Evolutionary conservation across 2,888 invertebrate genomes (phyloP), one percentile per base, ranked within the genome.

Genomic region (Pardosa pseudoannulata): DNA sequence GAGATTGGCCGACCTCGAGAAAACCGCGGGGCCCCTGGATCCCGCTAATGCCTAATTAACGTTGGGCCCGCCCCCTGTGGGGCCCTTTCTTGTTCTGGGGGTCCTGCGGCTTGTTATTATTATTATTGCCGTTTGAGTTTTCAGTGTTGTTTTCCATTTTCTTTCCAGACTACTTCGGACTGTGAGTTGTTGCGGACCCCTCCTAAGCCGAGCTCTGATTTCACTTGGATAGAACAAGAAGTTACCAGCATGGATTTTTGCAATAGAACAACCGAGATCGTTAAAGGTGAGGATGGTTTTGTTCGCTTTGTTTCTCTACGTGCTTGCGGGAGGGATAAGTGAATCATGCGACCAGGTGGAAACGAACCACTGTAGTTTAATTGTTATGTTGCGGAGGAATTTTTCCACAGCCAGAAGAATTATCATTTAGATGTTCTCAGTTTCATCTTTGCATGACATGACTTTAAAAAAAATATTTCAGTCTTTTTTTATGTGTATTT

Each of bases 41-140:
- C 85, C 79, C 85, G 79, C 85, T 86, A 86, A 86, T 86, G 85
- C 85, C 85, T 86, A 86, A 86, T 86, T 86, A 86, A 86, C 85
- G 85, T 86, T 65, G 78, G 83, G 39, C 72, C 78, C 72, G 76
- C 78, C 83, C 73, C 83, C 83, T 31, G 75, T 71, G 67, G 83
- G 56, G 76, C 41, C 62, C 50, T 72, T 78, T 78, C 83, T 85
- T 85, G 83, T 85, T 78, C 83, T 72, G 73, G 32, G 32, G 27
- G 70, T 28, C 41, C 41, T 39, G 23, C 19, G 36, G 32, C 28
- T 36, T 73, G 73, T 85, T 73, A 79, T 85, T 81, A 81, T 68
- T 75, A 81, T 75, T 78, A 81, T 75, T 78, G 65, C 83, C 65
- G 67, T 50, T 70, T 62, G 65, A 36, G 65, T 32, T 71, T 65